phyloP scores from a whole-genome alignment of 2,797 vertebrate genomes.

The Spinibarbus caldwelli region DNA sequence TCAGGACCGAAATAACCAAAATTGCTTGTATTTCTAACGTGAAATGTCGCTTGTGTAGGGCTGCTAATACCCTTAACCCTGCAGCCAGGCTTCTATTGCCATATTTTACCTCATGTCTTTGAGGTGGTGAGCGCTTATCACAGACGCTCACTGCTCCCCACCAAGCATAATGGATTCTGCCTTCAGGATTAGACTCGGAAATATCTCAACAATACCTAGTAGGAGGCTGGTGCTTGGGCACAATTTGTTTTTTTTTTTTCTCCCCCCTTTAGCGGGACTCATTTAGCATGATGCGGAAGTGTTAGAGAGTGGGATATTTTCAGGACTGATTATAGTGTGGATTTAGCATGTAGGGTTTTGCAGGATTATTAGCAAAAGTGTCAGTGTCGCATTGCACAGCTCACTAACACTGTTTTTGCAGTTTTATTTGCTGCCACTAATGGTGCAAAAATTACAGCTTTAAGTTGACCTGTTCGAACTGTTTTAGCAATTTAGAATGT shows the following conservation, averaged over 20 bases:
- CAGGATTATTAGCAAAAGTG: neutral
- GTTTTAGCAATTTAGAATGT: neutral
- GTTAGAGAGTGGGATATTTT: neutral
- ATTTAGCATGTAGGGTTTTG: slow-evolving; percentile 5
- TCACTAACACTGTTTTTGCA: neutral
- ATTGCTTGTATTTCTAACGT: slow-evolving; percentile 27
- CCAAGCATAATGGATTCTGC: slow-evolving; percentile 52
- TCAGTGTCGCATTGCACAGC: neutral
- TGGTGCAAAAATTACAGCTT: neutral
- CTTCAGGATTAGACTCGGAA: slow-evolving; percentile 58
- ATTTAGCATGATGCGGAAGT: neutral
- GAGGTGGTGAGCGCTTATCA: slow-evolving; percentile 55
- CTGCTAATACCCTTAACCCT: slow-evolving; percentile 36
- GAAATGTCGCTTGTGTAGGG: slow-evolving; percentile 35
- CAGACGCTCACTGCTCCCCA: slow-evolving; percentile 33
- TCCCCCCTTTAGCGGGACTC: neutral
- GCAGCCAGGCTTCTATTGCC: slow-evolving; percentile 32
- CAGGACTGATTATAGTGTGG: neutral
- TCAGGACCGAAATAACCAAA: slow-evolving; percentile 1
- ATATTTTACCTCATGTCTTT: slow-evolving; percentile 32
- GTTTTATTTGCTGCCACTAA: neutral
- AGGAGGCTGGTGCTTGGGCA: slow-evolving; percentile 27
- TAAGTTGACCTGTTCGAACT: neutral
- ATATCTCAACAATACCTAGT: slow-evolving; percentile 56
- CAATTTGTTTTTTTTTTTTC: slow-evolving; percentile 24